Percentiles rank a stretch among this genome's conserved stretches.
Evolutionary conservation across 2,797 vertebrate species (phyloP).

Genomic region (Coregonus sp.): DNA sequence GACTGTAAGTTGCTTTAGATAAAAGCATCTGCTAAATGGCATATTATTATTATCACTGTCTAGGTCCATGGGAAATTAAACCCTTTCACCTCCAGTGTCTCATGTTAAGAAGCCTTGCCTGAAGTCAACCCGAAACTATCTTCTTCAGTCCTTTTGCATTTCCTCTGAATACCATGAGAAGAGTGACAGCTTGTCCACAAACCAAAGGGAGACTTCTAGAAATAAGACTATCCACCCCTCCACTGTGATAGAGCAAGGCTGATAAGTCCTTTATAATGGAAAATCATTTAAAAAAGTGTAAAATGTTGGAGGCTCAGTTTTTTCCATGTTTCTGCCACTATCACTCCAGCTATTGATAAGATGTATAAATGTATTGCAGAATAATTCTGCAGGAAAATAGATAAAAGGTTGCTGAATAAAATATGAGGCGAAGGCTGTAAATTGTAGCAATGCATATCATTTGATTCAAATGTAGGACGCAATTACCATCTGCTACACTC

Average conservation of each 20-base stretch:
- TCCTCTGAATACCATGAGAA: constrained; percentile 52
- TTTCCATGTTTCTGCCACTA: constrained; percentile 87
- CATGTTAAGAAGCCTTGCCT: constrained; percentile 30
- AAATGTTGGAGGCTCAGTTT: constrained; percentile 90
- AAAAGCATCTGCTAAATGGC: no score
- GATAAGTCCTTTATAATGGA: constrained; percentile 96
- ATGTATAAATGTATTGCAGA: constrained; percentile 99
- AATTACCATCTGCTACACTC: constrained; percentile 99
- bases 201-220: constrained; percentile 62
- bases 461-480: constrained; percentile 99
- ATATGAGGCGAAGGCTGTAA: constrained; percentile 99
- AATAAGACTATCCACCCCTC: constrained; percentile 63
- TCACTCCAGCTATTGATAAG: constrained; percentile 99
- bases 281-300: constrained; percentile 93
- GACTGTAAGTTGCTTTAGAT: no score
- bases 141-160: constrained; percentile 52
- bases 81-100: background rate
- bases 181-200: constrained; percentile 74
- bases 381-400: constrained; percentile 99
- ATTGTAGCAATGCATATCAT: constrained; percentile 99
- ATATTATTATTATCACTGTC: background rate
- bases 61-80: background rate
- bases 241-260: constrained; percentile 74
- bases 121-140: constrained; percentile 48
- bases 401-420: constrained; percentile 99